Percentiles rank a stretch among this genome's conserved stretches.
phyloP scores from a whole-genome alignment of 2,888 invertebrate species.

The Lordiphosa andalusiaca region DNA sequence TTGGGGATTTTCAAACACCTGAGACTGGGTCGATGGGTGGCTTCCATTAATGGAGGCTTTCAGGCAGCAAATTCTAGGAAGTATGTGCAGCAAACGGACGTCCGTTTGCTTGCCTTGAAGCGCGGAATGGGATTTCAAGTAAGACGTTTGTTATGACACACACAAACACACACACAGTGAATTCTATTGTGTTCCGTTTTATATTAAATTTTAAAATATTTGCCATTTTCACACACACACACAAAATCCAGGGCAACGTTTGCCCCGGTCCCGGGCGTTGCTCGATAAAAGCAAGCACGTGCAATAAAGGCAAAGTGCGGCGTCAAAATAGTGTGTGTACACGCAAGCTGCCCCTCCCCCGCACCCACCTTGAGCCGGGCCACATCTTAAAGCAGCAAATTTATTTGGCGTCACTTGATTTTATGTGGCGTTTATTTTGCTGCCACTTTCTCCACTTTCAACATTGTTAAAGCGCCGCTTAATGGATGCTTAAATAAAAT shows the following conservation, averaged over 20 bases:
- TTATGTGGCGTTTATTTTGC: slow-evolving; percentile 63
- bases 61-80: too few relatives aligned
- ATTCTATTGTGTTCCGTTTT: too few relatives aligned
- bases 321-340: slow-evolving; percentile 28
- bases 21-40: too few relatives aligned
- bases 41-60: too few relatives aligned
- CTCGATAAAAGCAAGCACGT: slow-evolving; percentile 38
- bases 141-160: too few relatives aligned
- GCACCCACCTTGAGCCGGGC: background rate
- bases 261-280: background rate
- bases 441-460: background rate
- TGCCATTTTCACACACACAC: background rate
- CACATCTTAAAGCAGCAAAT: slow-evolving; percentile 62
- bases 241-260: background rate
- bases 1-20: too few relatives aligned
- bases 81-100: too few relatives aligned
- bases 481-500: slow-evolving; percentile 71
- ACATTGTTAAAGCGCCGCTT: slow-evolving; percentile 55
- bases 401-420: slow-evolving; percentile 68
- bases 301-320: slow-evolving; percentile 66
- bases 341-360: slow-evolving; percentile 2
- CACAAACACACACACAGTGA: too few relatives aligned
- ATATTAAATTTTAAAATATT: too few relatives aligned
- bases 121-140: too few relatives aligned
- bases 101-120: too few relatives aligned